A percentile compares a stretch with the other conserved stretches of the same genome.
Evolutionary conservation across 2,797 vertebrate genomes (phyloP).

Genomic region (Sphenodon punctatus): DNA sequence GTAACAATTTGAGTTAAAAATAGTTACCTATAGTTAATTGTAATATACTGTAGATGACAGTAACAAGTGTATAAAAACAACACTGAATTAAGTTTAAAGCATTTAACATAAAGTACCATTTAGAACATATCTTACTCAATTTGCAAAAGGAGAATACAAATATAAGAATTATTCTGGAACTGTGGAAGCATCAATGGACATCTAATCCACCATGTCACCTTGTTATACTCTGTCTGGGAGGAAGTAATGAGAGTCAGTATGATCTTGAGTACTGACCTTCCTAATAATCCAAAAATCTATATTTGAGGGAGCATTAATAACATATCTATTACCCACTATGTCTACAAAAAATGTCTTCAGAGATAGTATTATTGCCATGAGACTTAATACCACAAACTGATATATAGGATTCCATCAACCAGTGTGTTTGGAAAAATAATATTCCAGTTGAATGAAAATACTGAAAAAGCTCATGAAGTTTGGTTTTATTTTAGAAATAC

Average conservation of each 20-base stretch:
- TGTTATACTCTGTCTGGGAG: neutral
- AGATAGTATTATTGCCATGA: neutral
- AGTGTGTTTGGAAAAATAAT: neutral
- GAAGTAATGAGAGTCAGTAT: conserved; percentile 14
- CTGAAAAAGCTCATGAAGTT: neutral
- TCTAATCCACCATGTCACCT: neutral
- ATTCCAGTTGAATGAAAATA: neutral
- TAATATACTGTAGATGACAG: neutral
- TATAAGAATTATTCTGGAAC: neutral
- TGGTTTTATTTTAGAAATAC: neutral
- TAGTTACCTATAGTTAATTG: neutral
- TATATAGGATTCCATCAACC: neutral
- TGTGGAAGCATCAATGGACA: neutral
- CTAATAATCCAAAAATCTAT: conserved; percentile 34
- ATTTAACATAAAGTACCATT: neutral
- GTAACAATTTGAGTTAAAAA: neutral
- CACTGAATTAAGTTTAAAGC: neutral
- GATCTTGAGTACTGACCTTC: conserved; percentile 11
- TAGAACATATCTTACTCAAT: too few relatives aligned
- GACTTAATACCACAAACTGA: neutral
- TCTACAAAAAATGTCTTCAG: neutral
- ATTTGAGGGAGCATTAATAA: conserved; percentile 2
- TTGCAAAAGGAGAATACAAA: neutral
- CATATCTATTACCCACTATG: neutral
- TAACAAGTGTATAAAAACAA: neutral